A percentile compares a stretch with the other conserved stretches of the same genome.
These are phyloP conservation scores for Xestobium rufovillosum DNA, from an alignment of 2,888 invertebrate genomes.

Conservation along the genomic window DNA sequence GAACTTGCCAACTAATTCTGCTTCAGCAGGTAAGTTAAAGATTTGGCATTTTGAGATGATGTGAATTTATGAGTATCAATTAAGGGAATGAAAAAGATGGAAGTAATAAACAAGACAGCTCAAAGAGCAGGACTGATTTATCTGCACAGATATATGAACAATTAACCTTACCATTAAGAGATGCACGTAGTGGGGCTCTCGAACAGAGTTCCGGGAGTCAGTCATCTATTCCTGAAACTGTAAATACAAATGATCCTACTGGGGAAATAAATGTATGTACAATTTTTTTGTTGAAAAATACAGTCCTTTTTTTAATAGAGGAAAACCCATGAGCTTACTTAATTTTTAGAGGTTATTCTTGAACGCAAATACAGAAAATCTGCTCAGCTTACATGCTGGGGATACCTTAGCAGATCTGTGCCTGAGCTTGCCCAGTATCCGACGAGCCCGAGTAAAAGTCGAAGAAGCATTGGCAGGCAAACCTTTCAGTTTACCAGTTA, in stretches of 20 bases:
- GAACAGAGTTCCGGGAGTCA: constrained; percentile 43
- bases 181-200: constrained; percentile 41
- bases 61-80: constrained; percentile 2
- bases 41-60: background rate
- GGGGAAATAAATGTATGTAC: constrained; percentile 44
- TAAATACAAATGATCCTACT: constrained; percentile 41
- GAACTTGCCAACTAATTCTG: constrained; percentile 47
- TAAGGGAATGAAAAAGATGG: constrained; percentile 47
- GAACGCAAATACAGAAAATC: constrained; percentile 66
- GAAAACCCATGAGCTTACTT: background rate
- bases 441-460: constrained; percentile 54
- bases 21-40: constrained; percentile 39
- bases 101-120: constrained; percentile 48
- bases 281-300: constrained; percentile 1
- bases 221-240: constrained; percentile 42
- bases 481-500: constrained; percentile 57
- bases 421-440: constrained; percentile 62
- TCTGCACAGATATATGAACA: constrained; percentile 67
- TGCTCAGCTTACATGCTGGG: constrained; percentile 77
- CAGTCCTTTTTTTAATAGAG: background rate
- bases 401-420: constrained; percentile 77
- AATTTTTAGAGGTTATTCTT: constrained; percentile 64
- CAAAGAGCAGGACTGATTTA: constrained; percentile 59
- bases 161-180: constrained; percentile 59
- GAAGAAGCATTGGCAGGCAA: constrained; percentile 60